Evolutionary conservation across 2,888 invertebrate genomes (phyloP), one percentile per base, ranked within the genome.

Genomic region (Oscheius sp.): DNA sequence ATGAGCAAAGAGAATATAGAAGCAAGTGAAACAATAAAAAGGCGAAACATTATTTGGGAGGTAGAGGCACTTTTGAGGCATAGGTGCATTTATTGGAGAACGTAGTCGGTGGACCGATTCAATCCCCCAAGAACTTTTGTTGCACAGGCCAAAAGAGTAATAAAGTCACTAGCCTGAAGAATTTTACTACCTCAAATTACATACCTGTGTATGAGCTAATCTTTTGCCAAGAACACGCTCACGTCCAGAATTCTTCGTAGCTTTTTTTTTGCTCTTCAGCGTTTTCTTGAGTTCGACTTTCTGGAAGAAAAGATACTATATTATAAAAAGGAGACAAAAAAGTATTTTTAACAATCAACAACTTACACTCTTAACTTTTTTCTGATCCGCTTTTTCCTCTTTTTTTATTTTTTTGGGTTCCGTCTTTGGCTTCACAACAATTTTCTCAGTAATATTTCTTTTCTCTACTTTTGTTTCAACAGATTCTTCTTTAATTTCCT

Each of bases 1-100:
- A 84, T 71, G 44, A 85, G 72, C 50, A 84, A 67, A 22, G 75
- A 63, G 8, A 75, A 54, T 22, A 68, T 49, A 59, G 38, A 73
- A 14, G 64, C 32, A 30, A 61, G 51, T 32, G 61, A 70, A n/a
- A 67, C 14, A 17, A 70, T 54, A 12, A 50, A 30, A 28, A 67
- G 54, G 9, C 56, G 56, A 22, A 50, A 30, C 26, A 26, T 28
- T 30, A 50, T 50, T 12, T 3, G n/a, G n/a, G n/a, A n/a, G n/a
- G n/a, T n/a, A n/a, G n/a, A n/a, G n/a, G 20, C 63, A 44, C 33
- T 59, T 36, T 20, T 38, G 45, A 59, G 33, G 57, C 33, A 41
- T 12, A 8, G 51, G 24, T 1, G 32, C 33, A 47, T 51, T 41
- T 57, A 45, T 33, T 54, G 54, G 32, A 44, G 36, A 50, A 44